These are phyloP conservation scores for Drosophila sturtevanti DNA, from an alignment of 1,140 invertebrate species.

Conservation along the genomic window DNA sequence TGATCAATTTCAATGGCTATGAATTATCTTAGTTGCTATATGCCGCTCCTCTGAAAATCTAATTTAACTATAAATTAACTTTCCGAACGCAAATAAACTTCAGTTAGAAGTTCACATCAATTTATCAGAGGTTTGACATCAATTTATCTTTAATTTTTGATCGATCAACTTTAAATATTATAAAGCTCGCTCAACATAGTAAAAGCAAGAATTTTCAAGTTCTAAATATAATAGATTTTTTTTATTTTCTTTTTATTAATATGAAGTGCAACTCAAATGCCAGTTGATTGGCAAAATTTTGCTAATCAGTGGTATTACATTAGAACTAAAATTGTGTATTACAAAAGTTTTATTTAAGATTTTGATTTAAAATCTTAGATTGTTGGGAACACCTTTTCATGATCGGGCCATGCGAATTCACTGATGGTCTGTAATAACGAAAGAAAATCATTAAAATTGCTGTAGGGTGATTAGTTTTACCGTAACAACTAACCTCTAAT, in stretches of 20 bases:
- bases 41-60: no score
- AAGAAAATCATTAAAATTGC: conserved; percentile 47
- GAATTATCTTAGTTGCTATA: no score
- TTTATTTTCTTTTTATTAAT: background rate
- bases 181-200: no score
- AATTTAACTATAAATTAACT: no score
- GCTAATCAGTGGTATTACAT: background rate
- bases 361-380: background rate
- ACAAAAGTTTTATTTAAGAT: background rate
- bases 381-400: background rate
- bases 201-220: background rate
- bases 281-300: background rate
- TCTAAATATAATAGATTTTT: background rate
- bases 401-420: conserved; percentile 51
- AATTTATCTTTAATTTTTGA: background rate
- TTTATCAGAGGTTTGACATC: no score
- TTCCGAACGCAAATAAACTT: no score
- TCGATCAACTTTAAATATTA: no score
- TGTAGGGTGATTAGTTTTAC: background rate
- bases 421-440: conserved; percentile 52
- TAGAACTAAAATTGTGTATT: background rate
- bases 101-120: no score
- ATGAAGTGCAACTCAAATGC: background rate
- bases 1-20: no score
- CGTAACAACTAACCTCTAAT: conserved; percentile 44